A percentile compares a stretch with the other conserved stretches of the same genome.
phyloP scores from a whole-genome alignment of 2,797 vertebrate species.

The Microctenopoma lineatum region DNA sequence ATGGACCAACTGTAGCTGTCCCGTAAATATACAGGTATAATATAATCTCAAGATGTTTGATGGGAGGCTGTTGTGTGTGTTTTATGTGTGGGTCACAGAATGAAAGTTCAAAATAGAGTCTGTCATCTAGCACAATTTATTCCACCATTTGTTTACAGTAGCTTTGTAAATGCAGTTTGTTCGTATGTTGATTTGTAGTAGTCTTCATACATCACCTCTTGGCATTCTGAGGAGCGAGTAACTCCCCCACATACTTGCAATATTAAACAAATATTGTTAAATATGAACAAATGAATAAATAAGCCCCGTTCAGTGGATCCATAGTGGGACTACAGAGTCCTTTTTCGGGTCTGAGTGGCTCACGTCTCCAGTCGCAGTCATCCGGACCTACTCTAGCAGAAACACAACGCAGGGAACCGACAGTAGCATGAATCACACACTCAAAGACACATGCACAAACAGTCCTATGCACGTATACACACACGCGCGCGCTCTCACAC shows the following conservation, averaged over 20 bases:
- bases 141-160: conserved; percentile 81
- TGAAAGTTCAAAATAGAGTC: conserved; percentile 45
- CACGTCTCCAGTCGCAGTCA: conserved; percentile 51
- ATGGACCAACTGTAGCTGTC: not conserved
- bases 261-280: conserved; percentile 81
- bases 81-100: conserved; percentile 41
- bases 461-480: conserved; percentile 20
- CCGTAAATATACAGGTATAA: not conserved
- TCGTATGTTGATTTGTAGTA: conserved; percentile 69
- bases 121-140: conserved; percentile 82
- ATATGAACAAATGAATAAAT: conserved; percentile 81
- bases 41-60: not conserved
- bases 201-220: conserved; percentile 78
- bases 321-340: conserved; percentile 62
- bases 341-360: conserved; percentile 63
- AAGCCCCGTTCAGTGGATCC: conserved; percentile 63
- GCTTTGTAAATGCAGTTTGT: conserved; percentile 75
- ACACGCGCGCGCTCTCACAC: conserved; percentile 19
- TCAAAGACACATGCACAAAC: conserved; percentile 17
- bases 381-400: conserved; percentile 65
- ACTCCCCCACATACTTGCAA: conserved; percentile 69
- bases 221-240: conserved; percentile 78
- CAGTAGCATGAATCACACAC: conserved; percentile 53
- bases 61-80: conserved; percentile 2
- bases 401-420: conserved; percentile 61